Evolutionary conservation across 2,113 vertebrate species (phyloP), one percentile per base, ranked within the genome.

Genomic region (Hippopotamus amphibius): DNA sequence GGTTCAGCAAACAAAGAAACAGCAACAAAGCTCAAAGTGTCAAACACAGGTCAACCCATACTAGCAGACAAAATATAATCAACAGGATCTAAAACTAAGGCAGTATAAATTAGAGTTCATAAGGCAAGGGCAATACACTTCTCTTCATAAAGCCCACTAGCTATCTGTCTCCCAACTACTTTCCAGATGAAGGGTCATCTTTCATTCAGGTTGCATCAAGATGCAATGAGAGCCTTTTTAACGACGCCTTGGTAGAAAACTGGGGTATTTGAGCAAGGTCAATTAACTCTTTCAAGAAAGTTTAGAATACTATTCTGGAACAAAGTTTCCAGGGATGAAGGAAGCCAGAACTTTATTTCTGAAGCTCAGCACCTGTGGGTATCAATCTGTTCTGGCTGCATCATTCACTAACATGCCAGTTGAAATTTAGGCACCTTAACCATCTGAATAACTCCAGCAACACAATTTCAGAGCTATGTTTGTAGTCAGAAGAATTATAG

Each of bases 41-140:
- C 5, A 59, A 93, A 86, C 1, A 61, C 1, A 61, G 50, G 37
- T 81, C n/a, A 85, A 71, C 7, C 16, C 12, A 53, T 41, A 77
- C 28, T 33, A 59, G 12, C 28, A 68, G 26, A 82, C 0, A 55
- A 61, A 66, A 74, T 24, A 65, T 61, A 63, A 41, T 61, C 48
- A 88, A 33, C 33, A 93, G 63, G 28, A 71, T 95, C 61, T 97
- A 86, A 88, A 95, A 79, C 53, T 79, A 89, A 90, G 28, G 16
- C 46, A 16, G 1, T 74, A 30, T 28, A 77, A 89, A 66, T 65
- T 86, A 41, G 2, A 96, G 16, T 19, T 82, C n/a, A 71, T 48
- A 81, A 91, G 57, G 57, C 57, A 77, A 91, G 50, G 13, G 8
- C 41, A 85, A 24, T 30, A 30, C 4, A 15, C 0, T 14, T 65